Base-by-base conservation (phyloP, 2,888 invertebrate species). In the Tetranychus piercei region DNA sequence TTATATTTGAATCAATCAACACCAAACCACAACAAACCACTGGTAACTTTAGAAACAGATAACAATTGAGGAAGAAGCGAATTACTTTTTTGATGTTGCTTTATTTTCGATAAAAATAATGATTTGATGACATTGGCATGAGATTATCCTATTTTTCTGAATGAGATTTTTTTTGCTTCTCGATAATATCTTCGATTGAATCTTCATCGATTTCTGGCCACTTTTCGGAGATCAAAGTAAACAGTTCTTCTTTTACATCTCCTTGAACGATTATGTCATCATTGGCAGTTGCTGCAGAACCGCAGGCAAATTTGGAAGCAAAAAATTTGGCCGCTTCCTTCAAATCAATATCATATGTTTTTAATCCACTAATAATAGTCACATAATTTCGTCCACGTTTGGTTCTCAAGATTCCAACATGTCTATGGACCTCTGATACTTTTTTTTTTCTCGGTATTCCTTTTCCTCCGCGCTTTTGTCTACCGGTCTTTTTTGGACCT, bases 221-320 rank as follows among this genome's bases (percentile, higher is more conserved):
- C 83, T 99, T 99, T 80, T 96, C 96, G 74, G 95, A 94, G 81
- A 99, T 92, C 78, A 97, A 88, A 85, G 97, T 97, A 84, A 94
- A 93, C 43, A 99, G 85, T 80, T 99, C 97, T 85, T 97, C 96
- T 84, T 97, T 96, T 0, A 97, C 94, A 84, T 97, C 96, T 74
- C 96, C 97, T 84, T 99, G 97, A 81, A 99, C 95, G 72, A 99
- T 96, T 81, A 99, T 97, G 84, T 99, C 99, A 86, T 99, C 97
- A n/a, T n/a, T n/a, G 6, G 94, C 96, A 45, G 96, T 96, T 1
- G 99, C 95, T 15, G 97, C 97, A 8, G 95, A 94, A n/a, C 97
- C 97, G 84, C 97, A 99, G 6, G 97, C 95, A 85, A 99, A 99
- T 83, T 91, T 93, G 75, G 92, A 91, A 69, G 95, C 94, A 85